Conservation (phyloP, 2,113 vertebrate species). For the Cheilinus undulatus region DNA sequence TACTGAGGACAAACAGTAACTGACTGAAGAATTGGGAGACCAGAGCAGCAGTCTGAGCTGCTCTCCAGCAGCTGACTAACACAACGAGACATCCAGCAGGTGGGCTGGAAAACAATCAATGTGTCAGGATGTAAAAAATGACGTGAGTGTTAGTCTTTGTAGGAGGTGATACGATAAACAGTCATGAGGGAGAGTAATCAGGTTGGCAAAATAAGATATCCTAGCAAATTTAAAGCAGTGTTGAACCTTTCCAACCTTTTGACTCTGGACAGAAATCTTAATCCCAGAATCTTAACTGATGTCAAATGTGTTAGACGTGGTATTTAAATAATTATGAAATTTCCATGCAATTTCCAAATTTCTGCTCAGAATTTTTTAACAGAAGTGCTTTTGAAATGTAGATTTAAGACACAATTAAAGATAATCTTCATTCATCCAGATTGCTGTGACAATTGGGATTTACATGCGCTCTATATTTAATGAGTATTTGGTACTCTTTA, state of each 20-base stretch:
- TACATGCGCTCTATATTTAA: too few species aligned
- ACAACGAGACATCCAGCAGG: neutral
- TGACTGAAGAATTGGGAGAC: neutral
- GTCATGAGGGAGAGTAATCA: neutral
- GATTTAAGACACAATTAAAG: too few species aligned
- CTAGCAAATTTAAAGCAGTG: neutral
- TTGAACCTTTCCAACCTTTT: neutral
- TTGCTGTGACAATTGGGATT: too few species aligned
- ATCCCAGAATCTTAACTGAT: too few species aligned
- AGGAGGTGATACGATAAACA: neutral
- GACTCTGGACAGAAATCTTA: too few species aligned
- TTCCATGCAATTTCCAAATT: too few species aligned
- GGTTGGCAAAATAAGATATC: neutral
- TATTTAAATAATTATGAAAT: too few species aligned
- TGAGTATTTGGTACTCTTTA: too few species aligned
- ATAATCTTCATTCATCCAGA: too few species aligned
- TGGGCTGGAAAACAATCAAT: constrained; percentile 8
- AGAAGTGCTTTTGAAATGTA: too few species aligned
- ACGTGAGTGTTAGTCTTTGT: neutral
- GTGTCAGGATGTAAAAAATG: neutral
- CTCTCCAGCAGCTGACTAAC: constrained; percentile 12
- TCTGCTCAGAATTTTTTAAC: too few species aligned
- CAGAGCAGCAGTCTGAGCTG: constrained; percentile 4
- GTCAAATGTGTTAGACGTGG: too few species aligned
- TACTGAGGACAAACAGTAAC: neutral